A percentile compares a stretch with the other conserved stretches of the same genome.
phyloP scores from a whole-genome alignment of 2,888 invertebrate genomes.

The Heliconius sara region DNA sequence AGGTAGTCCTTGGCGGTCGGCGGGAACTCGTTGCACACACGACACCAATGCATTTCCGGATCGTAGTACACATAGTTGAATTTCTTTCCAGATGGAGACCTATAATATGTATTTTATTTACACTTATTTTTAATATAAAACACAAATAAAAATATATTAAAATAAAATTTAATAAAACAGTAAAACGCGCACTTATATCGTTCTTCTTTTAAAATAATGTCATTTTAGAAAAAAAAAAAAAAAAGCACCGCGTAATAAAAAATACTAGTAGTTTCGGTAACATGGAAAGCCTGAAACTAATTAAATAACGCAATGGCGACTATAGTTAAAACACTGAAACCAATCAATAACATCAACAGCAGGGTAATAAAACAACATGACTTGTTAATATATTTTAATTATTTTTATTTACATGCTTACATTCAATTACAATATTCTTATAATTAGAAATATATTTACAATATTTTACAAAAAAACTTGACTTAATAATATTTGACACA shows the following conservation, averaged over 20 bases:
- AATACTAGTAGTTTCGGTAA: not conserved
- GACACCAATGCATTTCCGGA: conserved; percentile 96
- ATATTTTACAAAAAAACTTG: not conserved
- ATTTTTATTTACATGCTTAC: conserved; percentile 1
- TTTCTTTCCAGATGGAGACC: conserved; percentile 75
- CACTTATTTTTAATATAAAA: not conserved
- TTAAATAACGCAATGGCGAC: not conserved
- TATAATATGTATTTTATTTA: conserved; percentile 45
- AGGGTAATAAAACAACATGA: conserved; percentile 16
- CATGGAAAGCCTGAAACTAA: not conserved
- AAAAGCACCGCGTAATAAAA: not conserved
- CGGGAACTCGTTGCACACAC: conserved; percentile 93
- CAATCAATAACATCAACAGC: not conserved
- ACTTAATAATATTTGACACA: conserved; percentile 5
- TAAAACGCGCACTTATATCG: not conserved
- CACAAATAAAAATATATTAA: not conserved
- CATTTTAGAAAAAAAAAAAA: not conserved
- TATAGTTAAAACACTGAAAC: not conserved
- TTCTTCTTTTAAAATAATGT: not conserved
- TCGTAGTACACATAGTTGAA: conserved; percentile 94
- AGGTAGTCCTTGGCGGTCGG: conserved; percentile 93
- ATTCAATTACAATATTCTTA: not conserved
- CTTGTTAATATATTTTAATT: not conserved
- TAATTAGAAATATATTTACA: not conserved
- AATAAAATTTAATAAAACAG: not conserved